Percentiles rank a stretch among this genome's conserved stretches.
phyloP scores from a whole-genome alignment of 2,797 vertebrate genomes.

The Channallabes apus region DNA sequence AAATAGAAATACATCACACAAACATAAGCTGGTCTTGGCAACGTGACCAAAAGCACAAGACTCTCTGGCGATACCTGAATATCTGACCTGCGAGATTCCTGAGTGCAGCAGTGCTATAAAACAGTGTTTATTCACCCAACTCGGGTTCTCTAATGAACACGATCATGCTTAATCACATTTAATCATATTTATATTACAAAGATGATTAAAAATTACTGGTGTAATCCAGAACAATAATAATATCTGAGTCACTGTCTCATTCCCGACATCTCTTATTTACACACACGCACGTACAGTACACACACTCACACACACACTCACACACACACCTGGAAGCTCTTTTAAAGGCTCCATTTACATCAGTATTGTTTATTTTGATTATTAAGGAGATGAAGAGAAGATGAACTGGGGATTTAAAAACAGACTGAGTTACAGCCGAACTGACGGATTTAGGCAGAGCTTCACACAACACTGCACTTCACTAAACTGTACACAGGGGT shows the following conservation, averaged over 20 bases:
- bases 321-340: neutral
- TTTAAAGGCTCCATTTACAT: neutral
- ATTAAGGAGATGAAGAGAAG: constrained; percentile 2
- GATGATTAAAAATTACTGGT: neutral
- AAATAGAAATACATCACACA: too few relatives aligned
- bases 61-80: neutral
- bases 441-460: neutral
- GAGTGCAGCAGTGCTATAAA: neutral
- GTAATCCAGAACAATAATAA: neutral
- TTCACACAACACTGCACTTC: neutral
- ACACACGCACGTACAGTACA: neutral
- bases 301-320: neutral
- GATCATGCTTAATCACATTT: neutral
- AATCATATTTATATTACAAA: neutral
- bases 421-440: neutral
- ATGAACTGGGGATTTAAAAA: constrained; percentile 6
- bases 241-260: neutral
- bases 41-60: neutral
- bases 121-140: neutral
- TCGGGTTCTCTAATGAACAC: neutral
- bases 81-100: neutral
- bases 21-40: too few relatives aligned
- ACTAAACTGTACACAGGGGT: neutral
- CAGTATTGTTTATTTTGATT: constrained; percentile 3
- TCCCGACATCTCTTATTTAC: neutral